These are phyloP conservation scores for Scaptomyza pallida DNA, from an alignment of 1,140 invertebrate species.

Conservation along the genomic window DNA sequence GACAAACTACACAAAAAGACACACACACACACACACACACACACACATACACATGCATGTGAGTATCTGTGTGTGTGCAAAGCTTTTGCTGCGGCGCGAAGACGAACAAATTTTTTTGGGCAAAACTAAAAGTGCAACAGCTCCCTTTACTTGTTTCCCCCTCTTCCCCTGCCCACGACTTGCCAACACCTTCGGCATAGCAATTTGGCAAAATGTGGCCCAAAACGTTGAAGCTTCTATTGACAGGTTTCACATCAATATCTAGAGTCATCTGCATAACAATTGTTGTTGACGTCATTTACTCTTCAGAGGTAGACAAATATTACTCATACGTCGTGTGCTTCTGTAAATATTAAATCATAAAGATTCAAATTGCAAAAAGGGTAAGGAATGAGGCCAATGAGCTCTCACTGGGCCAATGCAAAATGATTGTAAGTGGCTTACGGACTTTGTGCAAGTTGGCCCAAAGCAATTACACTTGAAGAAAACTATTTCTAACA, in stretches of 20 bases:
- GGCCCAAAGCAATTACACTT: too few relatives aligned
- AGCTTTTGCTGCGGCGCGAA: neutral
- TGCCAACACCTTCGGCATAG: conserved; percentile 33
- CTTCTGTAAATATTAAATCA: conserved; percentile 61
- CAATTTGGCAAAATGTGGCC: conserved; percentile 39
- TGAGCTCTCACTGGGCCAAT: neutral
- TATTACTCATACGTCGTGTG: conserved; percentile 54
- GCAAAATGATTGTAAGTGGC: neutral
- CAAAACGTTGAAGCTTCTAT: conserved; percentile 35
- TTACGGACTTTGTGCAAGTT: neutral
- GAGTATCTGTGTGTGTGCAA: neutral
- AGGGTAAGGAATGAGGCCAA: conserved; percentile 22
- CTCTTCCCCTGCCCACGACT: neutral
- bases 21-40: neutral
- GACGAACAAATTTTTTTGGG: conserved; percentile 30
- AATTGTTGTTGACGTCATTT: conserved; percentile 51
- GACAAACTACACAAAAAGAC: neutral
- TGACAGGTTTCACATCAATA: conserved; percentile 37
- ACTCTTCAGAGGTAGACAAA: neutral
- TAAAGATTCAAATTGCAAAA: conserved; percentile 30
- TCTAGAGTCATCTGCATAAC: conserved; percentile 16
- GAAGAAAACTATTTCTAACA: too few relatives aligned
- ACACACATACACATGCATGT: neutral
- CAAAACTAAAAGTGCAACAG: conserved; percentile 51
- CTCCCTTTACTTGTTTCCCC: neutral